Evolutionary conservation across 1,140 invertebrate genomes (phyloP), one percentile per base, ranked within the genome.

Genomic region (Daktulosphaira vitifoliae): DNA sequence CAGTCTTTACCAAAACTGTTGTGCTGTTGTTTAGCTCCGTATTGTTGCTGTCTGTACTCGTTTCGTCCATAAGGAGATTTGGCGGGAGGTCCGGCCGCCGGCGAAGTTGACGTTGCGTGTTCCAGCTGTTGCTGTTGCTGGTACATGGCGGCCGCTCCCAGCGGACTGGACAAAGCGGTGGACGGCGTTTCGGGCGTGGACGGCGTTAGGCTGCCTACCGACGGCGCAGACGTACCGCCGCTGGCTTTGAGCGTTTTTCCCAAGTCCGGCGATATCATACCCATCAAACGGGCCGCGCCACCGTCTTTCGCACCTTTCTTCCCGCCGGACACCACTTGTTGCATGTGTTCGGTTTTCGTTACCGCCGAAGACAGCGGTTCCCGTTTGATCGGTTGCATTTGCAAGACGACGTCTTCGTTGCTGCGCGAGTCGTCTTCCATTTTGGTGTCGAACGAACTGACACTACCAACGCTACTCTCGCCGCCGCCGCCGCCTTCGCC

Each of bases 341-440:
- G 22, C 42, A 33, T 42, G 13, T 42, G 56, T 69, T 73, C 72
- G 29, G 69, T 67, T 51, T 73, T 73, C 16, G n/a, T n/a, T 70
- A 15, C 68, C 69, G 5, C 70, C 50, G 9, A 68, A 56, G 13
- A 64, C 65, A 38, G 4, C 1, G 65, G 65, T 25, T 66, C 53
- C 4, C 67, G 29, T 16, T 25, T 23, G 66, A 75, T 75, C 0
- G 80, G 78, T 0, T 79, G 78, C 7, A 78, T 77, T 8, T 74
- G 72, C n/a, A 80, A 72, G 37, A 79, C 79, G 68, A 79, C 82
- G 0, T 79, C 80, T 65, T 84, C 82, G 67, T 82, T 82, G 13
- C 82, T 84, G 65, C 84, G 78, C 1, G 85, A 87, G 70, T 88
- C 86, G 65, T 88, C 85, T 74, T 87, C 85, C 69, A 87, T 76